Evolutionary conservation across 2,888 invertebrate species (phyloP), one percentile per base, ranked within the genome.

Genomic region (Entomobrya multifasciata): DNA sequence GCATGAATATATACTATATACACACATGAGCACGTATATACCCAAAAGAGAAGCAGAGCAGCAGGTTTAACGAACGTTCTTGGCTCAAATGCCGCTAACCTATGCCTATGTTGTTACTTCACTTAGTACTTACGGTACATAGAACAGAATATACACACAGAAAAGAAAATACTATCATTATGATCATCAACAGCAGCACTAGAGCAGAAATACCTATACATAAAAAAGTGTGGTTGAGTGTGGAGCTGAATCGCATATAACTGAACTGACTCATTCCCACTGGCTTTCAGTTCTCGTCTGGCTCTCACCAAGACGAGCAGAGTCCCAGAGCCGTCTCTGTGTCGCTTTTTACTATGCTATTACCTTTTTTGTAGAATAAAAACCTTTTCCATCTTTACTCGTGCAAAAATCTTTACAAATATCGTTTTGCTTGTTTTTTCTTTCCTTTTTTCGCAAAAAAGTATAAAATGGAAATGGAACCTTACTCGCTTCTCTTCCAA

Each of bases 61-160:
- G 60, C 41, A 82, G 77, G 76, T 84, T 84, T 77, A 83, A 84
- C 83, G 83, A 83, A 86, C 86, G 86, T 86, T 86, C 86, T 86
- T 86, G 86, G 86, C 86, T 86, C 86, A 86, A 86, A 86, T 86
- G 86, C 86, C 86, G 80, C 86, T 86, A 86, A 86, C 86, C 86
- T 86, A 86, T 86, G 80, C 79, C 80, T 79, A 86, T 74, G 79
- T 84, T 84, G 36, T n/a, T 57, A 57, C 15, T 70, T 1, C 6
- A 17, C n/a, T 41, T 67, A 60, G 60, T 25, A 20, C 72, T 74
- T 74, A 74, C 72, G 72, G 72, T 74, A 74, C 70, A 70, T 13
- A 15, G 30, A 72, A 8, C 72, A 72, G 15, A 72, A 41, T 20
- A 67, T 22, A 41, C 67, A 52, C 52, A 30, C 4, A 62, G 65